Base-by-base conservation (phyloP, 1,140 invertebrate genomes). In the Lutraria rhynchaena region DNA sequence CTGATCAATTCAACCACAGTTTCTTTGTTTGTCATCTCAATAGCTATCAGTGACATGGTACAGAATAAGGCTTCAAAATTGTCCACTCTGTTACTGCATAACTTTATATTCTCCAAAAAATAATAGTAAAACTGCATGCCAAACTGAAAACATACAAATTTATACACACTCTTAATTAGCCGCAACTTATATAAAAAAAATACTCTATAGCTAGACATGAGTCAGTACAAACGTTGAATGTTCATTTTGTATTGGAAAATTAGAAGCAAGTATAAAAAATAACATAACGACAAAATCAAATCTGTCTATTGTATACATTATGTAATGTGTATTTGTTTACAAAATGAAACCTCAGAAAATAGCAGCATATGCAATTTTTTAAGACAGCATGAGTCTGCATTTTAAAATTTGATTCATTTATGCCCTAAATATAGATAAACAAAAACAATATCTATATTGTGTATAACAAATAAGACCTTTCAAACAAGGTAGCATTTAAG, bases 11-110 rank as follows among this genome's bases (percentile, higher is more conserved):
- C 98, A 60, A 96, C 94, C 5, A 98, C 94, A 0, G 96, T 97
- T 87, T 97, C 96, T 69, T 96, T 97, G 13, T 95, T 95, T 69
- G 99, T 94, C 93, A 99, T 97, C 35, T 94, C 94, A 29, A 99
- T 95, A 89, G 95, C 95, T 27, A 99, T 93, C 74, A 99, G 93
- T 41, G 97, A 96, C 80, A 99, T 93, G 0, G 98, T 99, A 76
- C 97, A 98, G 90, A 98, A 99, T 55, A 99, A 85, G 15, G 97
- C 95, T 91, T 97, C 95, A 83, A 98, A 95, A 92, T 98, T 98
- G 83, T 97, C 96, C 15, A 95, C 93, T 3, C 94, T 95, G 90
- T 98, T 98, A 53, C 95, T 96, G 60, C 95, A 93, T 82, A 96
- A 93, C 90, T 96, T 95, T 2, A 97, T 88, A 85, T 94, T 95